Evolutionary conservation across 2,113 vertebrate genomes (phyloP).

Genomic region (Gopherus flavomarginatus): DNA sequence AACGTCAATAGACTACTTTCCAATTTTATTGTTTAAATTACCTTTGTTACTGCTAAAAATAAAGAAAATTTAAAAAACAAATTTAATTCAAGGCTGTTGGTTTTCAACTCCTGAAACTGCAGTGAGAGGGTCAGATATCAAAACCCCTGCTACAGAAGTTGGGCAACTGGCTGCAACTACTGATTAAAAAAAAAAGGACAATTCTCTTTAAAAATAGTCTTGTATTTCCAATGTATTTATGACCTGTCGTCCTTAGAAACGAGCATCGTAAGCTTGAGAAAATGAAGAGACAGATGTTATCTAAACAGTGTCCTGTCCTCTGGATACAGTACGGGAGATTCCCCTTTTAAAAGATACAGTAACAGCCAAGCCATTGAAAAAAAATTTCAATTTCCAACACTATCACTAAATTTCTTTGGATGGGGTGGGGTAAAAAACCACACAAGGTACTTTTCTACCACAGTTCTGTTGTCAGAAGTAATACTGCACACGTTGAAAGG

Average conservation of each 20-base stretch:
- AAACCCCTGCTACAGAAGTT: constrained; percentile 69
- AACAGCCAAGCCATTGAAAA: constrained; percentile 58
- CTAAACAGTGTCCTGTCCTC: constrained; percentile 47
- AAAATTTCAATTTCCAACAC: constrained; percentile 38
- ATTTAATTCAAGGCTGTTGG: constrained; percentile 70
- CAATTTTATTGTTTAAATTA: constrained; percentile 81
- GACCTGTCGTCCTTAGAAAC: constrained; percentile 33
- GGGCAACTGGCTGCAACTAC: constrained; percentile 61
- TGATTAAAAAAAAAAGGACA: constrained; percentile 38
- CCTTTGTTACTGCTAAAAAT: constrained; percentile 78
- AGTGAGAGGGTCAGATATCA: constrained; percentile 64
- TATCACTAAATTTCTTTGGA: constrained; percentile 58
- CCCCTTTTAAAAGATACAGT: constrained; percentile 25
- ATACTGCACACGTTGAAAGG: constrained; percentile 73
- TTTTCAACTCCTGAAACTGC: constrained; percentile 68
- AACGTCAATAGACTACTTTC: constrained; percentile 78
- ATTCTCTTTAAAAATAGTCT: constrained; percentile 57
- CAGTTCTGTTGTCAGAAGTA: constrained; percentile 66
- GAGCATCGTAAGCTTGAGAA: constrained; percentile 25
- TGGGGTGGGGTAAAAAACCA: constrained; percentile 38
- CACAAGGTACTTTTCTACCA: constrained; percentile 61
- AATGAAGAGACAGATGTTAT: constrained; percentile 13
- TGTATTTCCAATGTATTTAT: constrained; percentile 42
- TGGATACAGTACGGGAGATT: not conserved
- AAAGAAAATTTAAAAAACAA: constrained; percentile 60